Evolutionary conservation across 1,140 invertebrate species (phyloP).

Genomic region (Cephus cinctus): DNA sequence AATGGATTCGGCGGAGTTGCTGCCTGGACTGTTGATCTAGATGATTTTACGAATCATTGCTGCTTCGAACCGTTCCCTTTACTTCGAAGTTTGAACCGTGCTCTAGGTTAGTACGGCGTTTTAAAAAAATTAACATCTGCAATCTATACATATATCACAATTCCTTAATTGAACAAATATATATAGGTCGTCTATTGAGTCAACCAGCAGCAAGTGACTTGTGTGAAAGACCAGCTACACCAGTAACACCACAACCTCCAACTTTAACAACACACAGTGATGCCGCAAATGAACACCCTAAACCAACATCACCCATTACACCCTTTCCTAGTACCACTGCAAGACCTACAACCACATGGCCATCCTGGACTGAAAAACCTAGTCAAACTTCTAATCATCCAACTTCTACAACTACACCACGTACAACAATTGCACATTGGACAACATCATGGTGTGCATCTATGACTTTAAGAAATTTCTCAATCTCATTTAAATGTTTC

Average conservation of each 20-base stretch:
- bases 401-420: slow-evolving; percentile 29
- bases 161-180: not conserved
- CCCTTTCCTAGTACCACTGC: slow-evolving; percentile 42
- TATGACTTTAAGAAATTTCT: no score
- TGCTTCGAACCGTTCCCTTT: slow-evolving; percentile 76
- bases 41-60: slow-evolving; percentile 83
- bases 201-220: slow-evolving; percentile 54
- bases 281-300: slow-evolving; percentile 35
- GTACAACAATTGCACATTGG: slow-evolving; percentile 37
- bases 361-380: slow-evolving; percentile 41
- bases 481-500: no score
- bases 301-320: slow-evolving; percentile 46
- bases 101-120: slow-evolving; percentile 55
- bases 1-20: slow-evolving; percentile 77
- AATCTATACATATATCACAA: not conserved
- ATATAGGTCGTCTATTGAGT: slow-evolving; percentile 57
- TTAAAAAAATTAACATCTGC: not conserved
- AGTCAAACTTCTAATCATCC: slow-evolving; percentile 25
- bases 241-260: slow-evolving; percentile 70
- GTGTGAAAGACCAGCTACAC: slow-evolving; percentile 66
- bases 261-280: slow-evolving; percentile 63
- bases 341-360: slow-evolving; percentile 43
- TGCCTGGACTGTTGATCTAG: slow-evolving; percentile 89
- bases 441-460: no score
- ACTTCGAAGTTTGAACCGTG: slow-evolving; percentile 70